Conservation (phyloP, 2,797 vertebrate species). For the Sphenopsis melanotis region DNA sequence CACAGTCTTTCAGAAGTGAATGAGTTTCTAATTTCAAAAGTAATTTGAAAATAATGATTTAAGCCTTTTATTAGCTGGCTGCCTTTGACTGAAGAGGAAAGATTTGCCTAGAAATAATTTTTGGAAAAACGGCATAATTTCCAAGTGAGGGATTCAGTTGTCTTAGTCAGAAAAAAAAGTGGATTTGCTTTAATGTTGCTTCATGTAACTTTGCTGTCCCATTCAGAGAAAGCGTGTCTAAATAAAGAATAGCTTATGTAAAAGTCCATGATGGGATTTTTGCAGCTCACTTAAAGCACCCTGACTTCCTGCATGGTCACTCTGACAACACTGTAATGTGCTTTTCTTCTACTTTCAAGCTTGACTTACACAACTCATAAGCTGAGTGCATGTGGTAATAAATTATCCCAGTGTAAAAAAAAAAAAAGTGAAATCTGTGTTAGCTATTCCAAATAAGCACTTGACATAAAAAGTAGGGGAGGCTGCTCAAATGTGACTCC, state of each 20-base stretch:
- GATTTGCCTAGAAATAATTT: neutral
- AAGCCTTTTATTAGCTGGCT: neutral
- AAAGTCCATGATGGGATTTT: neutral
- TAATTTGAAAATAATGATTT: neutral
- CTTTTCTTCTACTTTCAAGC: neutral
- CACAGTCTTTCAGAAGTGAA: neutral
- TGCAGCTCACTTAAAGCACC: neutral
- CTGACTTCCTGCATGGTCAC: neutral
- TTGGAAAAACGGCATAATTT: neutral
- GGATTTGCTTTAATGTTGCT: neutral
- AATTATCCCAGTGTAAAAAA: neutral
- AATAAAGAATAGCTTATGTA: constrained; percentile 5
- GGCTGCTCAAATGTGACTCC: neutral
- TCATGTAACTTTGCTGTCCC: neutral
- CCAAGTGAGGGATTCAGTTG: neutral
- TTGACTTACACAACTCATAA: neutral
- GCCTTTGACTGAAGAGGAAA: neutral
- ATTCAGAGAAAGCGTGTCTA: neutral
- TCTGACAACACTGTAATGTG: neutral
- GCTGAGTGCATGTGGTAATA: neutral
- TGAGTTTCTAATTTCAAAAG: neutral
- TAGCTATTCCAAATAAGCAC: neutral
- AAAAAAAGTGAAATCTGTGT: neutral
- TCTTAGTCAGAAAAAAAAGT: neutral
- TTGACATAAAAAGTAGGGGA: neutral